Conservation (phyloP, 2,888 invertebrate genomes). For the Yponomeuta evonymella region DNA sequence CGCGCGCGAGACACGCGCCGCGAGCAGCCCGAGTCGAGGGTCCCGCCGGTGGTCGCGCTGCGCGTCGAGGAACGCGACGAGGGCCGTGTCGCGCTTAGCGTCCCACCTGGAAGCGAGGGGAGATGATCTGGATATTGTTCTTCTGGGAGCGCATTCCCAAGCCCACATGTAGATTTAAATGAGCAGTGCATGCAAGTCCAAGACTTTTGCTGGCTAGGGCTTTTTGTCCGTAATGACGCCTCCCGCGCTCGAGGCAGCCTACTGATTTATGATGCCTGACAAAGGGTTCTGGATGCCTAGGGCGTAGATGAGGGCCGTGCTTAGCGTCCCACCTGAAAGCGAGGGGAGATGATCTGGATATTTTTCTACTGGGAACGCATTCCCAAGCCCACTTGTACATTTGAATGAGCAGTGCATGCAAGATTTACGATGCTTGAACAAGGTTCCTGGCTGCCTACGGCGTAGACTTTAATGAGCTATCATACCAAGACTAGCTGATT, state of each 20-base stretch:
- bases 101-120: slow-evolving; percentile 67
- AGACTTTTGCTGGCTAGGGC: too few species aligned
- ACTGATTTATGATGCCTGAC: too few species aligned
- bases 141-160: slow-evolving; percentile 45
- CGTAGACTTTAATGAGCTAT: too few species aligned
- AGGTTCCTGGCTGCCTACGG: too few species aligned
- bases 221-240: too few species aligned
- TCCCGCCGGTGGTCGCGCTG: slow-evolving; percentile 58
- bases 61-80: slow-evolving; percentile 64
- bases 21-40: slow-evolving; percentile 73
- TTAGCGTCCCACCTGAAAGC: slow-evolving; percentile 75
- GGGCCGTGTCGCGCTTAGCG: slow-evolving; percentile 71
- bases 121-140: slow-evolving; percentile 72
- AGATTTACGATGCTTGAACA: too few species aligned
- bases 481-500: too few species aligned
- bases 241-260: too few species aligned
- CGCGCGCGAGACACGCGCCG: slow-evolving; percentile 74
- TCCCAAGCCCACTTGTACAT: neutral
- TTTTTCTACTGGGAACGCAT: slow-evolving; percentile 62
- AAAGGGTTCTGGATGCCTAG: too few species aligned
- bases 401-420: too few species aligned
- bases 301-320: slow-evolving; percentile 51
- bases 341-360: slow-evolving; percentile 62
- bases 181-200: too few species aligned
- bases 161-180: neutral